phyloP scores from a whole-genome alignment of 2,888 invertebrate species.

The Eupelmus urozonus region DNA sequence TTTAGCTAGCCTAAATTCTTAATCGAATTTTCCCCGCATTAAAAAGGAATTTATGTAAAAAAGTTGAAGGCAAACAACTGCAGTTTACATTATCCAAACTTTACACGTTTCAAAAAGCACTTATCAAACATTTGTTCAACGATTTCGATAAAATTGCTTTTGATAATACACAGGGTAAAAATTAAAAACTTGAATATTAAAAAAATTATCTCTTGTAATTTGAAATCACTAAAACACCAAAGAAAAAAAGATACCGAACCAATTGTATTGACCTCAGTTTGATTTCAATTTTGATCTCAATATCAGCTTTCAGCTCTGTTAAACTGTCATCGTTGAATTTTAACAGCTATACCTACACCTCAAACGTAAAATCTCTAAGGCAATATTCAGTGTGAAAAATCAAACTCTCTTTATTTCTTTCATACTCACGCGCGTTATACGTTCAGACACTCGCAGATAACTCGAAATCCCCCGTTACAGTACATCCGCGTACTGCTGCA shows the following conservation, averaged over 20 bases:
- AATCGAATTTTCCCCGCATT: neutral
- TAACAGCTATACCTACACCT: too few relatives aligned
- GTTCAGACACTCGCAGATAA: too few relatives aligned
- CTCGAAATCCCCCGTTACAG: constrained; percentile 38
- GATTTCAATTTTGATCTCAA: neutral
- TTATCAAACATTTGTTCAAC: neutral
- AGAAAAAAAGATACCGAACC: neutral
- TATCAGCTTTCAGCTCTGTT: neutral
- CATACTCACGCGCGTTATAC: constrained; percentile 8
- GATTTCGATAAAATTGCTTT: neutral
- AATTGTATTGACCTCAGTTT: neutral
- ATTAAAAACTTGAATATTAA: neutral
- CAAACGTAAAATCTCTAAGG: too few relatives aligned
- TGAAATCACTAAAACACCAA: too few relatives aligned
- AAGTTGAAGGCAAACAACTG: neutral
- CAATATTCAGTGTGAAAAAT: neutral
- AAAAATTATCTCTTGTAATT: too few relatives aligned
- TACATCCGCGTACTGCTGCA: constrained; percentile 12
- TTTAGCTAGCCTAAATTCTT: neutral
- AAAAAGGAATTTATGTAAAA: neutral
- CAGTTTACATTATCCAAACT: neutral
- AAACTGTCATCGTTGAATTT: too few relatives aligned
- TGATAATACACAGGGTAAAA: neutral
- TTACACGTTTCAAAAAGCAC: neutral
- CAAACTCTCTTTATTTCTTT: constrained; percentile 14